Conservation (phyloP, 2,797 vertebrate species). For the Myripristis jacobus region DNA sequence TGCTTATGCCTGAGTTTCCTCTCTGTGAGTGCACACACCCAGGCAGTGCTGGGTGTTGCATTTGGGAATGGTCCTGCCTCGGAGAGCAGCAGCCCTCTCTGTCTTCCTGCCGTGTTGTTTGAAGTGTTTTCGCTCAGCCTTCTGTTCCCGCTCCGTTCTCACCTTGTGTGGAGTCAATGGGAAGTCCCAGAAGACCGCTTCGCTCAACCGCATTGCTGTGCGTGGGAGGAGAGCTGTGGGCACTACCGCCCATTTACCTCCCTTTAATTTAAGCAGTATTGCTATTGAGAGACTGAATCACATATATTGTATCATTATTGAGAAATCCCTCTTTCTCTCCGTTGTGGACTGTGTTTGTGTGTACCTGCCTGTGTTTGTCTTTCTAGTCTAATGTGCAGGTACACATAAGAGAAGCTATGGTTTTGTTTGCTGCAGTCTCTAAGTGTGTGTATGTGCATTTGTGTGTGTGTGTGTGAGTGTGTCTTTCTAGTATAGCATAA, state of each 20-base stretch:
- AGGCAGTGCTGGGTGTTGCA: neutral
- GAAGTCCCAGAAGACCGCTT: slow-evolving; percentile 74
- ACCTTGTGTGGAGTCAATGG: slow-evolving; percentile 78
- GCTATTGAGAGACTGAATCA: slow-evolving; percentile 56
- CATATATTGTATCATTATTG: slow-evolving; percentile 55
- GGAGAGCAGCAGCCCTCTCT: slow-evolving; percentile 36
- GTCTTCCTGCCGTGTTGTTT: slow-evolving; percentile 56
- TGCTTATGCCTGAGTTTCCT: slow-evolving; percentile 10
- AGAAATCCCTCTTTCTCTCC: slow-evolving; percentile 18
- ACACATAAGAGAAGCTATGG: slow-evolving; percentile 19
- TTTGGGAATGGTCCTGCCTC: slow-evolving; percentile 35
- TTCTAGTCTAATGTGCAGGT: slow-evolving; percentile 18
- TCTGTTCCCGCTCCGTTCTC: slow-evolving; percentile 69
- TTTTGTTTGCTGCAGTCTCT: slow-evolving; percentile 7
- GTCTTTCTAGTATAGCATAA: slow-evolving; percentile 48
- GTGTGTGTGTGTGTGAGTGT: slow-evolving; percentile 19
- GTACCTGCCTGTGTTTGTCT: slow-evolving; percentile 1
- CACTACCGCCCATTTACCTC: slow-evolving; percentile 61
- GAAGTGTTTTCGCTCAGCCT: slow-evolving; percentile 65
- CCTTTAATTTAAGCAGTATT: slow-evolving; percentile 67
- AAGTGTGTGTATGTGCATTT: slow-evolving; percentile 16
- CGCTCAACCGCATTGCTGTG: slow-evolving; percentile 73
- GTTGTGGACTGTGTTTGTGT: slow-evolving; percentile 7
- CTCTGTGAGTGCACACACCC: neutral
- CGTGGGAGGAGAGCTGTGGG: slow-evolving; percentile 68